These are phyloP conservation scores for Caenorhabditis macrosperma DNA, from an alignment of 2,888 invertebrate species.

Conservation along the genomic window DNA sequence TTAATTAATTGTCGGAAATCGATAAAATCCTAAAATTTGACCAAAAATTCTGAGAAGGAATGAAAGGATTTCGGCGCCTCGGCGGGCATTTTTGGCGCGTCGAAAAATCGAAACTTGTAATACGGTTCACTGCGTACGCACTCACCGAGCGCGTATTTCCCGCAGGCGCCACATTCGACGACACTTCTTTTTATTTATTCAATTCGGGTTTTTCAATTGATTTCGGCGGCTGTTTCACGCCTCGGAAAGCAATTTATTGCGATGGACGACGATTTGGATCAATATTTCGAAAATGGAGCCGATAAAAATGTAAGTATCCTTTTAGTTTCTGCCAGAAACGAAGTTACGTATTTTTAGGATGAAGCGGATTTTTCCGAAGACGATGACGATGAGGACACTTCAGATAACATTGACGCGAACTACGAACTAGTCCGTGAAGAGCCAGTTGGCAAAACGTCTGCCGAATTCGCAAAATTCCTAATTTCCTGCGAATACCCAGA, in stretches of 20 bases:
- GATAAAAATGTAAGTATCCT: neutral
- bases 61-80: neutral
- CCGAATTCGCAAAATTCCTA: conserved; percentile 55
- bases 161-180: conserved; percentile 14
- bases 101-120: neutral
- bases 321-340: neutral
- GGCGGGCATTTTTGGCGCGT: conserved; percentile 45
- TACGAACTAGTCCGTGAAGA: conserved; percentile 57
- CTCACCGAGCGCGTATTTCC: conserved; percentile 3
- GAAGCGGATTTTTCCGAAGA: conserved; percentile 15
- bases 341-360: conserved; percentile 17
- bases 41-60: neutral
- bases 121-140: conserved; percentile 32
- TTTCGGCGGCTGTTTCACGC: neutral
- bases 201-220: neutral
- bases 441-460: conserved; percentile 16
- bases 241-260: too few species aligned
- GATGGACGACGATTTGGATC: conserved; percentile 48
- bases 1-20: too few species aligned
- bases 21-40: neutral
- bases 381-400: conserved; percentile 24
- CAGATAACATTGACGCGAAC: conserved; percentile 42
- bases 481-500: conserved; percentile 43
- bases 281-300: conserved; percentile 10
- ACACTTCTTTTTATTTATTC: neutral